These are phyloP conservation scores for Astyanax mexicanus DNA, from an alignment of 2,797 vertebrate genomes.

Conservation along the genomic window DNA sequence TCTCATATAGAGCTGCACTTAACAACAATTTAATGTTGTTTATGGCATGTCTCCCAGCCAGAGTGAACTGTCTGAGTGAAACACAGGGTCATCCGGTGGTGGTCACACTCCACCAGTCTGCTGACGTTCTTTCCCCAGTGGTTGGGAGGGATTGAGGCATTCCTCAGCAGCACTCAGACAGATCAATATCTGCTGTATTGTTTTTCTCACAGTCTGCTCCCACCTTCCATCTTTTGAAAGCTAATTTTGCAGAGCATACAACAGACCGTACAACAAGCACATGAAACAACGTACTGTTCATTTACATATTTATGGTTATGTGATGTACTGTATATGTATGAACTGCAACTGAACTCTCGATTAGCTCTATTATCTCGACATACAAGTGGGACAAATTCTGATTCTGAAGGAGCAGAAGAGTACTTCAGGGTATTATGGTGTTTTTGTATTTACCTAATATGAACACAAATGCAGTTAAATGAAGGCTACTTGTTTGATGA, in stretches of 20 bases:
- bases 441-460: slow-evolving; percentile 1
- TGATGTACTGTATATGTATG: not conserved
- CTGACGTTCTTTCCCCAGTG: not conserved
- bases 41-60: not conserved
- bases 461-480: not conserved
- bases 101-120: slow-evolving; percentile 3
- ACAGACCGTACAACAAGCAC: not conserved
- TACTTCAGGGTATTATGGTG: not conserved
- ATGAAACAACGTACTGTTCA: not conserved
- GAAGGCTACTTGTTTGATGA: not conserved
- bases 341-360: not conserved
- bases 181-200: slow-evolving; percentile 2
- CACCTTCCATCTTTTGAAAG: not conserved
- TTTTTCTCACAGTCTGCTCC: slow-evolving; percentile 1
- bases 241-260: not conserved
- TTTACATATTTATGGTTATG: not conserved
- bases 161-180: slow-evolving; percentile 5
- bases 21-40: slow-evolving; percentile 21
- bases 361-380: not conserved
- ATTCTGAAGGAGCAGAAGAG: not conserved
- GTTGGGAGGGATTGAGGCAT: not conserved
- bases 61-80: slow-evolving; percentile 28
- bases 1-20: slow-evolving; percentile 25
- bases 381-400: not conserved
- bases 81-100: slow-evolving; percentile 20